Conservation (phyloP, 1,140 invertebrate species). For the Lethocerus indicus region DNA sequence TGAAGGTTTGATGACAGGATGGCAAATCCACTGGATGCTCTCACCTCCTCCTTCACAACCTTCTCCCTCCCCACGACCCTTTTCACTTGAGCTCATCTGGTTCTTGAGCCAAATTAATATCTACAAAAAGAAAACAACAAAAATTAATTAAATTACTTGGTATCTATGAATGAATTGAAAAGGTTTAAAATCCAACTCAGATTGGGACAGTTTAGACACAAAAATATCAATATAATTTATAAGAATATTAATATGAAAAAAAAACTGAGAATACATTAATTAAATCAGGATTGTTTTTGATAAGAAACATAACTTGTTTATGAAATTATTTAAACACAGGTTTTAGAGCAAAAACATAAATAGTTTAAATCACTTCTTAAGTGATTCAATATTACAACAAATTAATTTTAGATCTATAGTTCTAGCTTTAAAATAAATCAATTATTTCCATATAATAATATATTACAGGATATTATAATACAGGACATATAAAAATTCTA, state of each 20-base stretch:
- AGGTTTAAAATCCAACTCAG: background rate
- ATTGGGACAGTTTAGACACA: background rate
- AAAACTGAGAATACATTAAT: constrained; percentile 7
- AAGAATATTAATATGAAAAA: constrained; percentile 7
- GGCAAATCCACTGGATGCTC: constrained; percentile 12
- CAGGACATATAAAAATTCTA: too few species aligned
- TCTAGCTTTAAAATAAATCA: too few species aligned
- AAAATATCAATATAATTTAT: background rate
- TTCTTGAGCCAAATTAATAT: constrained; percentile 15
- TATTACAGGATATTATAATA: too few species aligned
- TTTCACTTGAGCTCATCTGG: constrained; percentile 12
- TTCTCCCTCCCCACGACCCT: constrained; percentile 2
- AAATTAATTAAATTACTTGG: background rate
- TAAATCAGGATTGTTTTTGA: too few species aligned
- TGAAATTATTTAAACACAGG: too few species aligned
- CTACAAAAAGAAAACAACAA: constrained; percentile 6
- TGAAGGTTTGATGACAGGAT: constrained; percentile 14
- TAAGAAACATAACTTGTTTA: too few species aligned
- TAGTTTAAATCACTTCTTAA: too few species aligned
- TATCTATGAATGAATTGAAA: background rate
- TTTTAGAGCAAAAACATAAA: too few species aligned
- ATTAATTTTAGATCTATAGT: too few species aligned
- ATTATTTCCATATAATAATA: too few species aligned
- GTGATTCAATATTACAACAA: too few species aligned
- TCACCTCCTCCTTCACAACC: constrained; percentile 9